phyloP scores from a whole-genome alignment of 2,113 vertebrate species.

The Opisthocomus hoazin region DNA sequence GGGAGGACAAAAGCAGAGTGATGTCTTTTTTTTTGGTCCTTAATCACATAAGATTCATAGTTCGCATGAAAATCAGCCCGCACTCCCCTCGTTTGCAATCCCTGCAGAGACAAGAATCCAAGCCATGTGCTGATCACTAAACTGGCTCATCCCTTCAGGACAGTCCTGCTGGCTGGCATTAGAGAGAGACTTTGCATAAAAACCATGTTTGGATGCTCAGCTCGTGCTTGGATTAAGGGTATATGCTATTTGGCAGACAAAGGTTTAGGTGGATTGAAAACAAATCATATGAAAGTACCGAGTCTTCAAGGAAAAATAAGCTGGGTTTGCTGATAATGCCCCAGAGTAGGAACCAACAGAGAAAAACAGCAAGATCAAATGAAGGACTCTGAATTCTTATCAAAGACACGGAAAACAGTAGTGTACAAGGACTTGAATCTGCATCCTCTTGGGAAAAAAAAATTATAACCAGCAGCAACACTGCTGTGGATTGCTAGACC shows the following conservation, averaged over 20 bases:
- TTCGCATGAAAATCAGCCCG: neutral
- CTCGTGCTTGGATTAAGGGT: neutral
- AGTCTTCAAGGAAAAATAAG: neutral
- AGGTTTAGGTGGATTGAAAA: neutral
- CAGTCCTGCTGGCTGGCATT: neutral
- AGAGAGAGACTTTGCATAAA: neutral
- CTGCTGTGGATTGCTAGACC: neutral
- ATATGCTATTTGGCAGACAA: neutral
- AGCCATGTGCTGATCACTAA: neutral
- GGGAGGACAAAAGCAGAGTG: neutral
- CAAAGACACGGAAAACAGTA: neutral
- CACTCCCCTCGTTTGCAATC: neutral
- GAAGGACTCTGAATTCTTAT: neutral
- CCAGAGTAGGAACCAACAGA: neutral
- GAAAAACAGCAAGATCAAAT: neutral
- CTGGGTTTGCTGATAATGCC: neutral
- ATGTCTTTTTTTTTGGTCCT: neutral
- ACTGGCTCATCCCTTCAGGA: neutral
- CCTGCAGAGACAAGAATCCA: neutral
- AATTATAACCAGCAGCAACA: neutral
- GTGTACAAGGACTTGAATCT: rapidly evolving
- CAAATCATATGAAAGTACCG: neutral
- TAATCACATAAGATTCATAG: neutral
- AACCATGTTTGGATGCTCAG: neutral
- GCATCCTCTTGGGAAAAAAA: neutral